phyloP scores from a whole-genome alignment of 1,140 invertebrate species.

The Drosophila rhopaloa region DNA sequence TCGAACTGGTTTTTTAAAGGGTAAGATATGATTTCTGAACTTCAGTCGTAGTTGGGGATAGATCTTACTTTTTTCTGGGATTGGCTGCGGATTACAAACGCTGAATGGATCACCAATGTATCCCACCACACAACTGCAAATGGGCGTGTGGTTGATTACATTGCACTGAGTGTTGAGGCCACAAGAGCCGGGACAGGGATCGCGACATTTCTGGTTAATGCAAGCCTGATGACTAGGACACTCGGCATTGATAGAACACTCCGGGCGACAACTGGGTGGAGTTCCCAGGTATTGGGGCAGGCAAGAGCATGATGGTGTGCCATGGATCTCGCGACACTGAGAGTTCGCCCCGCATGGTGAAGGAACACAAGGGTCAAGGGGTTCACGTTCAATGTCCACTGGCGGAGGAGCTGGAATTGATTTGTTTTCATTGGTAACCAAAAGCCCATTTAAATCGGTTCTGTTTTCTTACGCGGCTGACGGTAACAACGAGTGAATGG shows the following conservation, averaged over 20 bases:
- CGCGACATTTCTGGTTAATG: constrained; percentile 91
- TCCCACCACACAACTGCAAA: constrained; percentile 90
- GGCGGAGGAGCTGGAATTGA: constrained; percentile 48
- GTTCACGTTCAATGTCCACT: constrained; percentile 61
- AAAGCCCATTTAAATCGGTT: constrained; percentile 35
- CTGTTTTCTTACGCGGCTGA: constrained; percentile 85
- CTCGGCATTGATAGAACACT: constrained; percentile 93
- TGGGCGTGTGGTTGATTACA: constrained; percentile 93
- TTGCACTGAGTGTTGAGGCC: constrained; percentile 92
- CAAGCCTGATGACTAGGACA: constrained; percentile 93
- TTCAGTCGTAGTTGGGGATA: not conserved
- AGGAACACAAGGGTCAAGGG: constrained; percentile 89
- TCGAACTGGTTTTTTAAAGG: constrained; percentile 48
- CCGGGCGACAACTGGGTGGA: constrained; percentile 91
- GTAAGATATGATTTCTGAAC: not conserved
- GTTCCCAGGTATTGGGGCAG: constrained; percentile 90
- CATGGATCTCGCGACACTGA: constrained; percentile 89
- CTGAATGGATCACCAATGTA: constrained; percentile 92
- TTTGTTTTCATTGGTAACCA: not conserved
- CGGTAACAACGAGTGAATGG: constrained; percentile 85
- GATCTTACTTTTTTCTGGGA: constrained; percentile 64
- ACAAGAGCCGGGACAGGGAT: constrained; percentile 92
- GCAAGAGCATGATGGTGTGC: constrained; percentile 92
- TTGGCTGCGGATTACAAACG: constrained; percentile 85
- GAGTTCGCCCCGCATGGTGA: constrained; percentile 94